Evolutionary conservation across 2,797 vertebrate genomes (phyloP), one percentile per base, ranked within the genome.

Genomic region (Xenentodon cancila): DNA sequence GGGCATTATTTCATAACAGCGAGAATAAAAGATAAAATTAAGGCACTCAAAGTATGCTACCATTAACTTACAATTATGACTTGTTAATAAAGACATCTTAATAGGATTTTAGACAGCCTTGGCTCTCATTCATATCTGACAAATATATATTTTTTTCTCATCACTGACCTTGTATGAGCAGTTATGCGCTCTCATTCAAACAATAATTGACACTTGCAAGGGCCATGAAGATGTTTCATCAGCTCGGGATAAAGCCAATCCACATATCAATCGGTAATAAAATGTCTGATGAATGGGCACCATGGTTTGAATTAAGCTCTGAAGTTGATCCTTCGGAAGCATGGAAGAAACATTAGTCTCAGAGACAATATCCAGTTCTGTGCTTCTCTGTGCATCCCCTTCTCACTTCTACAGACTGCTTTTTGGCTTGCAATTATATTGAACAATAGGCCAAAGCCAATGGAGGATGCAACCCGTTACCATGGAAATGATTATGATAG

Each of bases 401-500:
- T 65, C 54, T 59, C 59, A 81, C 68, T 48, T 75, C 68, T 74
- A 81, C 90, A 85, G 84, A 76, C 77, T 67, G 75, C 77, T 87
- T 88, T 88, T 88, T 85, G 84, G 83, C 45, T 58, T 76, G 82
- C 84, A 88, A 88, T 89, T 92, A 91, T 88, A 87, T 89, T 78
- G 84, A 92, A 93, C 91, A 93, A 93, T 92, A 87, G 84, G 77
- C 84, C 77, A 66, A 84, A 89, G 80, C 87, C 89, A 86, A 86
- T 84, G 88, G 84, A 85, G 89, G 90, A 92, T 89, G 89, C 88
- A 85, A 90, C 82, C 84, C 58, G 93, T 94, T 93, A 85, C 93
- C 89, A 92, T 91, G 92, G 91, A 88, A 92, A 94, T 92, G 88
- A 92, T 93, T 92, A 93, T 93, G 93, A 93, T 92, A 87, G 89